Conservation (phyloP, 2,888 invertebrate genomes). For the Nomada flava region DNA sequence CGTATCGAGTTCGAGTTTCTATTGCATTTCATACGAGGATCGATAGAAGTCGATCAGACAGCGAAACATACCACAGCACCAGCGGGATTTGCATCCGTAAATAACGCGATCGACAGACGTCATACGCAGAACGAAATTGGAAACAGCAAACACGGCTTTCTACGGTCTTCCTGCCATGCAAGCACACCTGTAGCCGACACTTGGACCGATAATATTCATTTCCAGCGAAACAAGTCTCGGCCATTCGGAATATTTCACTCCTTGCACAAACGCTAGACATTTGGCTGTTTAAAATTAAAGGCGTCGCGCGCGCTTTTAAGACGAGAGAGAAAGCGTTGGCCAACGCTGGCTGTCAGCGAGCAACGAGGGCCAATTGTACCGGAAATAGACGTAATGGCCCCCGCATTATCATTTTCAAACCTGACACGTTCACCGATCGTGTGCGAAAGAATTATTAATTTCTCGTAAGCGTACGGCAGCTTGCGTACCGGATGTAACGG, state of each 20-base stretch:
- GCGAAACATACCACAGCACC: background rate
- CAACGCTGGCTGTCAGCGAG: conserved; percentile 1
- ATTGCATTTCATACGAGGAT: background rate
- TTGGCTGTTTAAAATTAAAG: background rate
- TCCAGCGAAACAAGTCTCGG: background rate
- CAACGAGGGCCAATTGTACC: conserved; percentile 50
- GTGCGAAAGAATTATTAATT: conserved; percentile 52
- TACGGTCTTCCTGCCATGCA: background rate
- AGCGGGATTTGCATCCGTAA: conserved; percentile 15
- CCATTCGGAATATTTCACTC: background rate
- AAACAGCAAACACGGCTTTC: conserved; percentile 1
- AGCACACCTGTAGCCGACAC: conserved; percentile 15
- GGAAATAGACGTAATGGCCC: conserved; percentile 45
- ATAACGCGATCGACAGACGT: conserved; percentile 25
- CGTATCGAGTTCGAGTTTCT: background rate
- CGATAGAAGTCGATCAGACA: background rate
- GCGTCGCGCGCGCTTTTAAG: conserved; percentile 6
- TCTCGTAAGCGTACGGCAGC: conserved; percentile 18
- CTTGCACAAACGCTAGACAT: background rate
- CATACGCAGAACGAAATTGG: conserved; percentile 13
- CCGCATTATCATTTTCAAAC: conserved; percentile 53
- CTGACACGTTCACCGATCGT: conserved; percentile 36
- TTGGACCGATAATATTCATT: background rate
- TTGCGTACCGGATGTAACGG: conserved; percentile 48
- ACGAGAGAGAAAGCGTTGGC: conserved; percentile 30